phyloP scores from a whole-genome alignment of 2,888 invertebrate genomes.

The Melangyna quadrimaculata region DNA sequence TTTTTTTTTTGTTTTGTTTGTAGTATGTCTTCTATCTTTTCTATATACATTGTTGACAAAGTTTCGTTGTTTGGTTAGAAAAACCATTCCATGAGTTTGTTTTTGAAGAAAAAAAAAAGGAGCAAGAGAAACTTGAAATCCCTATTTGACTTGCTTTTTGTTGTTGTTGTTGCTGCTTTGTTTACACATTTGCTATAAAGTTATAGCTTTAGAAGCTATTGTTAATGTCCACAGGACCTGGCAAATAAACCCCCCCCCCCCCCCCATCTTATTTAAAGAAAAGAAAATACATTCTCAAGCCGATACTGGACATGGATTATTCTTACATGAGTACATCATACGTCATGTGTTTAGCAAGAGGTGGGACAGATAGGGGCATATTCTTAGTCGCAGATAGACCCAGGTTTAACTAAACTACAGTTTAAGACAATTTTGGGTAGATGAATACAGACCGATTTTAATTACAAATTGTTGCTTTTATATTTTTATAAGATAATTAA shows the following conservation, averaged over 20 bases:
- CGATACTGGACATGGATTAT: background rate
- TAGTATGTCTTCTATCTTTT: slow-evolving; percentile 14
- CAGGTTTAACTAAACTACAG: too few relatives aligned
- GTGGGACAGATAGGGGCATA: too few relatives aligned
- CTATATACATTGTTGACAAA: slow-evolving; percentile 50
- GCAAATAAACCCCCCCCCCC: slow-evolving; percentile 2
- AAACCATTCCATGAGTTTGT: slow-evolving; percentile 33
- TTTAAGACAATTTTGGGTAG: too few relatives aligned
- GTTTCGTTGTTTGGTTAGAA: slow-evolving; percentile 51
- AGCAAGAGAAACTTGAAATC: slow-evolving; percentile 30
- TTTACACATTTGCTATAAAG: background rate
- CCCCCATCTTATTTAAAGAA: background rate
- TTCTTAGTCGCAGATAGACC: too few relatives aligned
- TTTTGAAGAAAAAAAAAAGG: background rate
- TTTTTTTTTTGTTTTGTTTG: slow-evolving; percentile 13
- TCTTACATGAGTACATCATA: background rate
- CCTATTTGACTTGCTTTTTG: slow-evolving; percentile 54
- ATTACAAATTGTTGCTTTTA: too few relatives aligned
- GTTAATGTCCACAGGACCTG: background rate
- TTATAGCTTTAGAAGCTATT: background rate
- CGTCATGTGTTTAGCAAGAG: background rate
- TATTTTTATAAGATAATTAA: too few relatives aligned
- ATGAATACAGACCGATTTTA: too few relatives aligned
- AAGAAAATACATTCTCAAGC: background rate
- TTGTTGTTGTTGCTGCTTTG: background rate